These are phyloP conservation scores for Otis tarda DNA, from an alignment of 2,113 vertebrate species.

Conservation along the genomic window DNA sequence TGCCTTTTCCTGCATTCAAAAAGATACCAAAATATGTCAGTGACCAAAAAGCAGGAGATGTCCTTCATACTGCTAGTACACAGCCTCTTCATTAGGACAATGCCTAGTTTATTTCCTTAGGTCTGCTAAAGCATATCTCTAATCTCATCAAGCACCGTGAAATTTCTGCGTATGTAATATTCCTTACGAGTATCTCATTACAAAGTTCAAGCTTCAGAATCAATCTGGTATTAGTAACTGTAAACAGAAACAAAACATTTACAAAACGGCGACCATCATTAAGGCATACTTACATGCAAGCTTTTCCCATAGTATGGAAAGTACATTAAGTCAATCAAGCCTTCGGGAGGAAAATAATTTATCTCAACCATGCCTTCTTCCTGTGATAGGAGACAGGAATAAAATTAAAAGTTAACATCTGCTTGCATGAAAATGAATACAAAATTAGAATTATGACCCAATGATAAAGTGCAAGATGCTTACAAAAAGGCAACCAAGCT, in stretches of 20 bases:
- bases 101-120: neutral
- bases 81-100: neutral
- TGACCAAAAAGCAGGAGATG: neutral
- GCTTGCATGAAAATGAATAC: neutral
- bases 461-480: neutral
- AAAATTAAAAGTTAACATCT: neutral
- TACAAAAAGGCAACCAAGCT: neutral
- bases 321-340: conserved; percentile 90
- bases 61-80: neutral
- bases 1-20: neutral
- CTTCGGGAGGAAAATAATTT: conserved; percentile 81
- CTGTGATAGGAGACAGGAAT: conserved; percentile 72
- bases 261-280: neutral
- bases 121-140: neutral
- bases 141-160: neutral
- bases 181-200: neutral
- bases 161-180: neutral
- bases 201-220: neutral
- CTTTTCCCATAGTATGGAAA: conserved; percentile 97
- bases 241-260: neutral
- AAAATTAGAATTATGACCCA: neutral
- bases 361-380: conserved; percentile 70
- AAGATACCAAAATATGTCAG: neutral
- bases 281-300: conserved; percentile 86
- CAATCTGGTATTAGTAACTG: neutral